Evolutionary conservation across 2,888 invertebrate species (phyloP), one percentile per base, ranked within the genome.

Genomic region (Liodrosophila aerea): DNA sequence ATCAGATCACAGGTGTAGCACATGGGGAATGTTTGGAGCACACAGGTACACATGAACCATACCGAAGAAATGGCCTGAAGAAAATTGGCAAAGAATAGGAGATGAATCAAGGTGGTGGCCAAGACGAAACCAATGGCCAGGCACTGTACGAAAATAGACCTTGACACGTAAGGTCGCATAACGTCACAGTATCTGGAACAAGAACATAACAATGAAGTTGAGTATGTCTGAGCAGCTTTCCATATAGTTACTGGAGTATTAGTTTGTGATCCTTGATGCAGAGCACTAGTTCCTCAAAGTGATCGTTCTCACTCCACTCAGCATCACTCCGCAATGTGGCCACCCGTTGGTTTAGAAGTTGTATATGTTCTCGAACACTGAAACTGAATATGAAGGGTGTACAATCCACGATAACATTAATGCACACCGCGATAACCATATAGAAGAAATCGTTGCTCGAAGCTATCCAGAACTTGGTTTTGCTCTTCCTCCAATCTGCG

Each of bases 111-210:
- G 4, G 53, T 41, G 7, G 29, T 46, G 8, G 66, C 67, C n/a
- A 65, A 16, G 0, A 66, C 67, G 11, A 66, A 27, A 1, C 45
- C 60, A 2, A 65, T 46, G 1, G 50, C 50, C 5, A 33, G 41
- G 2, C 60, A 66, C 15, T 65, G 65, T 0, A 60, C 46, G 30
- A 66, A 65, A 29, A 65, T 22, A 0, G 66, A 52, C 1, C 60
- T 40, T 1, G 65, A 50, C 11, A 65, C 41, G 7, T 66, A 12
- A 1, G 65, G 67, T 22, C 67, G 67, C 65, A 65, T 65, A n/a
- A 53, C n/a, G n/a, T n/a, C n/a, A n/a, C n/a, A n/a, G n/a, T n/a
- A n/a, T n/a, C n/a, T n/a, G n/a, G n/a, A n/a, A n/a, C n/a, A n/a
- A n/a, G n/a, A n/a, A n/a, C n/a, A n/a, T n/a, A n/a, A n/a, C n/a